Evolutionary conservation across 2,888 invertebrate species (phyloP).

Genomic region (Pocota personata): DNA sequence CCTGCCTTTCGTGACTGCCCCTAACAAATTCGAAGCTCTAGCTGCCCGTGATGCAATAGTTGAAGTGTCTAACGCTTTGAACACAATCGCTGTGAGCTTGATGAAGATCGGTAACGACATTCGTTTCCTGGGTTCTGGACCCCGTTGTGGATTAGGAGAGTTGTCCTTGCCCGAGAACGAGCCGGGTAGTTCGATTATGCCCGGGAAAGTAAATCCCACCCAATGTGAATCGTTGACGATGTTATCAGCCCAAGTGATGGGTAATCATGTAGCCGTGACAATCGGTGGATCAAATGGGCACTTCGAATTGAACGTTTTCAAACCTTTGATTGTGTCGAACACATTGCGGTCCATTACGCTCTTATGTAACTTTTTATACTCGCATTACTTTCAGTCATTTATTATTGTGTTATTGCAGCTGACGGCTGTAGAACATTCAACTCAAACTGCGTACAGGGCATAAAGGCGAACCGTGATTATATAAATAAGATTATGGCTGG

Average conservation of each 20-base stretch:
- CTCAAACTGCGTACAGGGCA: constrained; percentile 93
- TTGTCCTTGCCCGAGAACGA: constrained; percentile 98
- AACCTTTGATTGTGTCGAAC: constrained; percentile 97
- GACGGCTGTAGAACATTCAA: constrained; percentile 93
- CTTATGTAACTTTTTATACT: constrained; percentile 82
- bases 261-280: constrained; percentile 97
- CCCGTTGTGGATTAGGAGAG: constrained; percentile 98
- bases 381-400: constrained; percentile 51
- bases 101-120: constrained; percentile 99
- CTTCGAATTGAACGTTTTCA: constrained; percentile 99
- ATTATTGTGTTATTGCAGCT: constrained; percentile 80
- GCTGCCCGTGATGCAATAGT: constrained; percentile 97
- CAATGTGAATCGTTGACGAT: constrained; percentile 99
- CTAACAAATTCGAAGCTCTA: constrained; percentile 99
- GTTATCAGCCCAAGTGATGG: constrained; percentile 98
- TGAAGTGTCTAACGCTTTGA: constrained; percentile 97
- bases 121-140: constrained; percentile 96
- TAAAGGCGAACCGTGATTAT: constrained; percentile 88
- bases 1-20: constrained; percentile 96
- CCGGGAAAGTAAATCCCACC: constrained; percentile 99
- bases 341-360: constrained; percentile 94
- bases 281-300: constrained; percentile 98
- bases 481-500: constrained; percentile 94
- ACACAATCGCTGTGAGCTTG: constrained; percentile 94
- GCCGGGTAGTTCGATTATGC: constrained; percentile 99